Evolutionary conservation across 2,113 vertebrate species (phyloP), one percentile per base, ranked within the genome.

Genomic region (Archilochus colubris): DNA sequence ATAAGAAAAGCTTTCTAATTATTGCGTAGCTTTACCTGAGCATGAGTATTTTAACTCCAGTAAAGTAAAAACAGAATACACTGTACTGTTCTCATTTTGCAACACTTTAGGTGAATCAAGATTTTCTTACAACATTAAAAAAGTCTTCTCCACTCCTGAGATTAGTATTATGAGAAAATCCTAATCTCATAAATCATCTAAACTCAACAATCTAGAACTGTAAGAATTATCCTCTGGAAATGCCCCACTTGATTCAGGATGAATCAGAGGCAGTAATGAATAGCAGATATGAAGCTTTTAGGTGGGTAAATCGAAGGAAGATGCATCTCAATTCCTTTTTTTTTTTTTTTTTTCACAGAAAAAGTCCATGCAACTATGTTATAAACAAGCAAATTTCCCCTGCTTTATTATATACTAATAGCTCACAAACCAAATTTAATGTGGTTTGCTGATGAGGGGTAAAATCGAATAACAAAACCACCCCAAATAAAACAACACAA

Each of bases 341-440:
- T 38, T 38, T 30, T 51, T 59, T 23, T 16, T 82, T 88, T 82
- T 36, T 38, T 84, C 15, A 23, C 14, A 64, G 6, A 69, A 68
- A 51, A 88, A 8, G 6, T 62, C 38, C 61, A 3, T 53, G 10
- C 9, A 61, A 27, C 40, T 0, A 0, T n/a, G 9, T 5, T 62
- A 57, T 81, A n/a, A 73, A 25, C 4, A n/a, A 59, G 64, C 14
- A 67, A 30, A 12, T 5, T 54, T 1, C 1, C 1, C 25, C 4
- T 64, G 88, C 12, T 73, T 82, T 80, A 40, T 61, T 12, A 23
- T 53, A n/a, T 23, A 3, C 11, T 90, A 44, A n/a, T 36, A 61
- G 20, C 15, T 88, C 22, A 66, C 46, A 76, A 44, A 6, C 11
- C 3, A 55, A 40, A 59, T 88, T 54, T 7, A 0, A n/a, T 21